These are phyloP conservation scores for Pristionchus exspectatus DNA, from an alignment of 2,888 invertebrate genomes.

Conservation along the genomic window DNA sequence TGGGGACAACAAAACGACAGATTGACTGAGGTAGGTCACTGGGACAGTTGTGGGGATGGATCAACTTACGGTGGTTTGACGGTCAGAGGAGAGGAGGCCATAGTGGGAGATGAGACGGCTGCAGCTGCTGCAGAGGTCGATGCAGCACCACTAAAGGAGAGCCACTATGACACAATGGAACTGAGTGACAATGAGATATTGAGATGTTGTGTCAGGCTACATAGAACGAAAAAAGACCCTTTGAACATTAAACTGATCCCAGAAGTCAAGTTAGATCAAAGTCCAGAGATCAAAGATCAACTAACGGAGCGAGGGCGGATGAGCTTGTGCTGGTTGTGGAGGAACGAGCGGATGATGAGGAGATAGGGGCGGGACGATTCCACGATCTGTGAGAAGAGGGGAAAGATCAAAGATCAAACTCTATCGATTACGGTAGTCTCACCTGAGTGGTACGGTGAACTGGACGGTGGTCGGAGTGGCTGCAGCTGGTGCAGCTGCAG, in stretches of 20 bases:
- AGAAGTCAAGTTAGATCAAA: background rate
- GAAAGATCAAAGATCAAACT: background rate
- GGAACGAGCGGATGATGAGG: constrained; percentile 20
- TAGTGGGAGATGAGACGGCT: background rate
- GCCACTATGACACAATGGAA: background rate
- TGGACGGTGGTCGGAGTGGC: constrained; percentile 49
- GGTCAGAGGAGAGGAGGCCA: constrained; percentile 49
- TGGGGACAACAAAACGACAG: background rate
- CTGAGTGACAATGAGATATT: background rate
- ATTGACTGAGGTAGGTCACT: background rate
- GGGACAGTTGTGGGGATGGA: background rate
- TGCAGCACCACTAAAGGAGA: constrained; percentile 4
- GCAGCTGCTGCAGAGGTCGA: constrained; percentile 37
- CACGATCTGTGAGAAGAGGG: constrained; percentile 1
- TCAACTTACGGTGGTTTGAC: constrained; percentile 53
- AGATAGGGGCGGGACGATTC: constrained; percentile 32
- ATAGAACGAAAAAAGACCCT: background rate
- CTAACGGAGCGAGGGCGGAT: background rate
- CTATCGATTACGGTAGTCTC: background rate
- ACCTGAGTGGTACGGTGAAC: constrained; percentile 54
- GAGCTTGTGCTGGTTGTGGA: constrained; percentile 42
- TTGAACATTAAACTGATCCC: background rate
- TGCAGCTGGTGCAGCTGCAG: background rate
- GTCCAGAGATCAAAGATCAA: background rate
- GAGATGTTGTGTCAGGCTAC: background rate